phyloP scores from a whole-genome alignment of 1,140 invertebrate genomes.

The Zaprionus ornatus region DNA sequence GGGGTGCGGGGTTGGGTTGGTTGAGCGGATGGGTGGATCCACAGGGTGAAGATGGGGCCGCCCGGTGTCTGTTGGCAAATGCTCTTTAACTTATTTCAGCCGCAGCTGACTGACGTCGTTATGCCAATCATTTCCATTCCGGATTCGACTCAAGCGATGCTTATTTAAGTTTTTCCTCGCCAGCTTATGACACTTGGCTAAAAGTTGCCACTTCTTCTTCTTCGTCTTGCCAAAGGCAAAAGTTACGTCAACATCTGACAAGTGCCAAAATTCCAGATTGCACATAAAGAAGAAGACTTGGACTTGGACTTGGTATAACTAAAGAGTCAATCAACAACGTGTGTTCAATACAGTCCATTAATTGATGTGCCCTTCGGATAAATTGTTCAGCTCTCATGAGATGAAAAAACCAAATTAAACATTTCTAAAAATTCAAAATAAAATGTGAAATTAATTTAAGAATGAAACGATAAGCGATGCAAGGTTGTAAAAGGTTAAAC shows the following conservation, averaged over 20 bases:
- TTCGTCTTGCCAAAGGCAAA: neutral
- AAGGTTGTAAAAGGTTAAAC: too few species aligned
- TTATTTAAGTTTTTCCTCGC: conserved; percentile 20
- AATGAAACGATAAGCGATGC: too few species aligned
- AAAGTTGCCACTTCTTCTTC: neutral
- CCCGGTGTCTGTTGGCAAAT: conserved; percentile 22
- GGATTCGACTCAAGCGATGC: conserved; percentile 7
- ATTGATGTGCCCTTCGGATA: neutral
- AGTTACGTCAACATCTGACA: neutral
- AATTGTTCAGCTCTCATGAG: neutral
- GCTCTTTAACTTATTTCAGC: conserved; percentile 54
- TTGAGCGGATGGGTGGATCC: neutral
- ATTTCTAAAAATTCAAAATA: neutral
- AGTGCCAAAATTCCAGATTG: neutral
- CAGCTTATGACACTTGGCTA: conserved; percentile 24
- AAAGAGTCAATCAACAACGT: neutral
- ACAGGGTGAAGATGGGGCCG: neutral
- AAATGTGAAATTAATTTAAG: neutral
- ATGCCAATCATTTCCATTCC: conserved; percentile 55
- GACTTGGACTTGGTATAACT: neutral
- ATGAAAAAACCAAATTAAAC: neutral
- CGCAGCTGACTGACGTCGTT: conserved; percentile 49
- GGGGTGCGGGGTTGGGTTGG: neutral
- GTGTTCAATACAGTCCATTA: neutral
- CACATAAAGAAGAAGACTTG: neutral